These are phyloP conservation scores for Brachypalpus laphriformis DNA, from an alignment of 2,888 invertebrate genomes.

Conservation along the genomic window DNA sequence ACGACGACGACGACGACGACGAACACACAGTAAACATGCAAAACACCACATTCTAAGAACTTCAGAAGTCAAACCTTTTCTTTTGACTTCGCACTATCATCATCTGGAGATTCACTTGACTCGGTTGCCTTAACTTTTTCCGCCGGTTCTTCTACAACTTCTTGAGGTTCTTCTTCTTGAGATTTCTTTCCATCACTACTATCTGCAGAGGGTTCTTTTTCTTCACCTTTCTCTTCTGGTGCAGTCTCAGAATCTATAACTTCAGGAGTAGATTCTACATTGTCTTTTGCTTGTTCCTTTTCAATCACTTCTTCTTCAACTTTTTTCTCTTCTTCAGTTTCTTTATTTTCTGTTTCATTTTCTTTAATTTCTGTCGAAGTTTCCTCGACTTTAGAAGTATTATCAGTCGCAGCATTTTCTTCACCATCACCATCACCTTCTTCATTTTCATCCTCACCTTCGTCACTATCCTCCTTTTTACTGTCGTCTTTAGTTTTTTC, in stretches of 20 bases:
- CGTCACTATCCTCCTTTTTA: constrained; percentile 39
- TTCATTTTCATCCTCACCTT: constrained; percentile 39
- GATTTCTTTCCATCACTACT: constrained; percentile 12
- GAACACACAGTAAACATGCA: constrained; percentile 33
- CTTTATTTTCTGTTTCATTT: constrained; percentile 6
- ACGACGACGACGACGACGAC: constrained; percentile 4
- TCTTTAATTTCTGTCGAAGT: constrained; percentile 7
- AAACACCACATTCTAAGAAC: neutral
- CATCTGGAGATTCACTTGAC: neutral
- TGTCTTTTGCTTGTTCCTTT: constrained; percentile 42
- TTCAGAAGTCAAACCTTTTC: constrained; percentile 54
- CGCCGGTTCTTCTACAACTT: constrained; percentile 21
- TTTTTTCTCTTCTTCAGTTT: constrained; percentile 33
- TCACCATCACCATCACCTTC: constrained; percentile 5
- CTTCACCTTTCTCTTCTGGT: constrained; percentile 39
- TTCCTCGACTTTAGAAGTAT: constrained; percentile 36
- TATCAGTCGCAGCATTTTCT: constrained; percentile 16
- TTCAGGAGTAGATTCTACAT: constrained; percentile 42
- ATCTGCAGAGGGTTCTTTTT: constrained; percentile 21
- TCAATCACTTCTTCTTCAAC: constrained; percentile 49
- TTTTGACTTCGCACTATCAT: constrained; percentile 15
- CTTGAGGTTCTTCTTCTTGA: constrained; percentile 24
- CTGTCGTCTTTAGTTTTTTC: constrained; percentile 6
- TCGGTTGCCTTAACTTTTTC: constrained; percentile 12
- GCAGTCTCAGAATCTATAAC: constrained; percentile 48